Percentiles rank a stretch among this genome's conserved stretches.
phyloP scores from a whole-genome alignment of 2,797 vertebrate species.

The Labroides dimidiatus region DNA sequence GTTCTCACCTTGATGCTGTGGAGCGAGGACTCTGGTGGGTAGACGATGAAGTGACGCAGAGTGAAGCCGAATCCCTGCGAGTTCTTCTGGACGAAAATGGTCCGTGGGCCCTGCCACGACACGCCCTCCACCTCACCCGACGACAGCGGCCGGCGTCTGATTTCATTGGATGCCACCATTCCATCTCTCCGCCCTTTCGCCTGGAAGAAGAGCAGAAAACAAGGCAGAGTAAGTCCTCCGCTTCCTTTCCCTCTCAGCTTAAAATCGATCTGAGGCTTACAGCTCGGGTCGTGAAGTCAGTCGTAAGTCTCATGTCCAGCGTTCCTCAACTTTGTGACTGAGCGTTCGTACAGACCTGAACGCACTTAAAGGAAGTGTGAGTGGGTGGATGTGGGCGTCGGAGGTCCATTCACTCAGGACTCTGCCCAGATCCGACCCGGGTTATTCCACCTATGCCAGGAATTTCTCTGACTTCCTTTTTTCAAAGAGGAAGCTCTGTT shows the following conservation, averaged over 20 bases:
- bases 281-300: not conserved
- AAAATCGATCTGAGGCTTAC: not conserved
- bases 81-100: slow-evolving; percentile 90
- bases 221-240: not conserved
- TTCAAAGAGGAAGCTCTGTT: slow-evolving; percentile 46
- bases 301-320: not conserved
- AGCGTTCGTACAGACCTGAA: not conserved
- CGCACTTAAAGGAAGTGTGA: slow-evolving; percentile 28
- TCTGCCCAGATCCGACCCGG: slow-evolving; percentile 32
- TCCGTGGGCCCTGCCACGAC: slow-evolving; percentile 85
- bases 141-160: slow-evolving; percentile 70
- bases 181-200: slow-evolving; percentile 86
- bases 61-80: slow-evolving; percentile 95
- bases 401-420: slow-evolving; percentile 30
- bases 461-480: slow-evolving; percentile 56
- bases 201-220: slow-evolving; percentile 51
- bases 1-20: slow-evolving; percentile 86
- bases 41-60: slow-evolving; percentile 96
- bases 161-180: slow-evolving; percentile 82
- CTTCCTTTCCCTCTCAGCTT: not conserved
- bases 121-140: slow-evolving; percentile 75
- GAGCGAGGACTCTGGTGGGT: slow-evolving; percentile 91
- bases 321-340: not conserved
- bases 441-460: slow-evolving; percentile 50
- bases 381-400: slow-evolving; percentile 36